Evolutionary conservation across 2,888 invertebrate species (phyloP).

Genomic region (Stegophylla sp.): DNA sequence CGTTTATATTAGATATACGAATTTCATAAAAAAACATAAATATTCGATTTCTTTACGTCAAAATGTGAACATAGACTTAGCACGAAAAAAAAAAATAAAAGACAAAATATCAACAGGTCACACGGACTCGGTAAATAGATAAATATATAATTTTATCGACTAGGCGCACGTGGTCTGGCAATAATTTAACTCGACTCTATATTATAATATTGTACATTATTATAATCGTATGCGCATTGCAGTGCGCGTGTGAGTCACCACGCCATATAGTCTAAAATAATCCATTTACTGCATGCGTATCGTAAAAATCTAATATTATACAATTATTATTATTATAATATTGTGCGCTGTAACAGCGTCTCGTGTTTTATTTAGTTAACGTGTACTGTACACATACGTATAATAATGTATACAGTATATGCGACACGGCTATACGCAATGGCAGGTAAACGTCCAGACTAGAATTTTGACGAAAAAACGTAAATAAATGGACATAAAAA

Average conservation of each 20-base stretch:
- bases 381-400: neutral
- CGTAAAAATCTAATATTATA: neutral
- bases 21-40: too few relatives aligned
- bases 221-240: neutral
- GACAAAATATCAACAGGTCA: neutral
- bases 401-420: too few relatives aligned
- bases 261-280: neutral
- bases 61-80: neutral
- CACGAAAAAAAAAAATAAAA: neutral
- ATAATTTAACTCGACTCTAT: slow-evolving; percentile 10
- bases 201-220: slow-evolving; percentile 16
- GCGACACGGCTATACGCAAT: too few relatives aligned
- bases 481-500: neutral
- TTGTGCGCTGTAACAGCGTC: too few relatives aligned
- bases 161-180: neutral
- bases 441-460: neutral
- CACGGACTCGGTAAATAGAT: neutral
- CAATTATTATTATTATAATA: too few relatives aligned
- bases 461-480: slow-evolving; percentile 5
- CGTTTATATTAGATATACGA: too few relatives aligned
- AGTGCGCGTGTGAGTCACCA: neutral
- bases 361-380: too few relatives aligned
- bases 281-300: neutral
- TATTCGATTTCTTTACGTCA: neutral
- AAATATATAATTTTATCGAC: slow-evolving; percentile 27